Conservation (phyloP, 2,797 vertebrate genomes). For the Tauraco hartlaubi region DNA sequence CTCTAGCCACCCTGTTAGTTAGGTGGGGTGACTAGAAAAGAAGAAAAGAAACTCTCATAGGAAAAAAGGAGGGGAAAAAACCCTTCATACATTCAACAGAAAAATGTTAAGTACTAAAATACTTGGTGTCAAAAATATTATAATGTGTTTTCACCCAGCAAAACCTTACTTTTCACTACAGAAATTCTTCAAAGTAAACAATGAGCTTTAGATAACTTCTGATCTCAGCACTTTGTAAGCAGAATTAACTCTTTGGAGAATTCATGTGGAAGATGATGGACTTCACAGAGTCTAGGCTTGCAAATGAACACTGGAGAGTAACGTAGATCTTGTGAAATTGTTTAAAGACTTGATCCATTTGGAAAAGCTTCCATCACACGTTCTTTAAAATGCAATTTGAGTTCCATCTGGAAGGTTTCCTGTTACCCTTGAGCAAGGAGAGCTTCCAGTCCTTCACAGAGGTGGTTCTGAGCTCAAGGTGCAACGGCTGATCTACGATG, state of each 20-base stretch:
- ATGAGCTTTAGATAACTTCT: neutral
- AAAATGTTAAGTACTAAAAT: neutral
- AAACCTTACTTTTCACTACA: neutral
- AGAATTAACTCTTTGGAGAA: neutral
- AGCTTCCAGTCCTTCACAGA: neutral
- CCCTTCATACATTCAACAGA: neutral
- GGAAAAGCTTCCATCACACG: neutral
- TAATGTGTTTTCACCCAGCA: neutral
- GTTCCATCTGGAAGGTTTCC: neutral
- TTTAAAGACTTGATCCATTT: neutral
- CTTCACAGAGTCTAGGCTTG: neutral
- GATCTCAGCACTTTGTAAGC: neutral
- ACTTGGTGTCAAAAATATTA: neutral
- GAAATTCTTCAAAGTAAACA: neutral
- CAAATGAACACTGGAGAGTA: neutral
- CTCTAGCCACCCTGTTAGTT: neutral
- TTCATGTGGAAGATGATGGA: neutral
- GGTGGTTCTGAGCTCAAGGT: neutral
- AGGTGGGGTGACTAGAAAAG: neutral
- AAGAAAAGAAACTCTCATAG: neutral
- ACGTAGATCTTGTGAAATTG: neutral
- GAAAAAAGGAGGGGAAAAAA: fast-evolving
- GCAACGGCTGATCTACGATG: neutral
- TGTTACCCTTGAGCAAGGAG: neutral
- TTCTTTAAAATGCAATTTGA: neutral